Conservation (phyloP, 53 echinoderm and acorn worm species). For the Apostichopus leukothele region DNA sequence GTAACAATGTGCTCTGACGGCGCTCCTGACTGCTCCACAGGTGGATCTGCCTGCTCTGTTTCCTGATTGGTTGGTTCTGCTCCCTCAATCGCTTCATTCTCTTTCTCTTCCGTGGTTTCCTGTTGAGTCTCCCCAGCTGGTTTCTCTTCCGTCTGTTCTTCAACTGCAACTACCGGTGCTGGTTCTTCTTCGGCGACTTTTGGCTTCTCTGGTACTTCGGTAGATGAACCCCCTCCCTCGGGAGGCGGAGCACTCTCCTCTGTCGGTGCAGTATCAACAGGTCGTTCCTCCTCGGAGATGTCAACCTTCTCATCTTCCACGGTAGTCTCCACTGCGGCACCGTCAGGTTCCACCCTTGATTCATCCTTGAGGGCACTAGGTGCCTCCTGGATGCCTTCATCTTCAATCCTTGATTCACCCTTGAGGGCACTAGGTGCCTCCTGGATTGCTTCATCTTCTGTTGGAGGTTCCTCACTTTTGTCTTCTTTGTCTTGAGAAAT, state of each 20-base stretch:
- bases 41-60: too few relatives aligned
- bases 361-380: not conserved
- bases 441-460: not conserved
- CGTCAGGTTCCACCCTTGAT: not conserved
- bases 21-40: too few relatives aligned
- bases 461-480: not conserved
- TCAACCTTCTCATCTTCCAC: not conserved
- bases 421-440: not conserved
- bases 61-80: not conserved
- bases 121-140: not conserved
- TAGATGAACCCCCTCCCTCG: not conserved
- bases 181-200: not conserved
- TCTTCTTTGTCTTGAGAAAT: not conserved
- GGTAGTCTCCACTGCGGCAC: not conserved
- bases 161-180: not conserved
- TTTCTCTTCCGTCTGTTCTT: not conserved
- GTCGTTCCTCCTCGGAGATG: not conserved
- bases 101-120: not conserved
- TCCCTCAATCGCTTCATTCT: not conserved
- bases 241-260: not conserved
- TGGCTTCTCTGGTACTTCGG: not conserved
- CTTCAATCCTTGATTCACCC: not conserved
- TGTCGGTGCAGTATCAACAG: not conserved
- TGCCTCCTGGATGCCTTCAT: not conserved
- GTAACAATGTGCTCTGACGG: too few relatives aligned